Conservation (phyloP, 2,888 invertebrate genomes). For the Hydroisotoma schaefferi region DNA sequence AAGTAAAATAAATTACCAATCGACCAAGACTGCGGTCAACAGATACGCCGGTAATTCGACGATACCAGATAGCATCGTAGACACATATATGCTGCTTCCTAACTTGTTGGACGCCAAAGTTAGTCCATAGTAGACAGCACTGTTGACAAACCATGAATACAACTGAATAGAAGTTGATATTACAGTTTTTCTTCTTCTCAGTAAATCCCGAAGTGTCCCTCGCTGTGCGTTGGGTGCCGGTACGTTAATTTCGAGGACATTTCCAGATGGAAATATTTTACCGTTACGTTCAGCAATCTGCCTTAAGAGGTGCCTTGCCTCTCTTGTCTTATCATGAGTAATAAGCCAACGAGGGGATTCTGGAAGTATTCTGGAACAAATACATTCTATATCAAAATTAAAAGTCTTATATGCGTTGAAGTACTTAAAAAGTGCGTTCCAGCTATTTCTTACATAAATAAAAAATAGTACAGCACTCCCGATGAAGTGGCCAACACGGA, state of each 20-base stretch:
- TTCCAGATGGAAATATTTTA: constrained; percentile 41
- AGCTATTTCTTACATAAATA: constrained; percentile 41
- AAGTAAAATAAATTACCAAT: constrained; percentile 38
- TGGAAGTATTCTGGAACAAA: constrained; percentile 47
- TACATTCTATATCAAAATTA: no score
- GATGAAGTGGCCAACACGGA: constrained; percentile 35
- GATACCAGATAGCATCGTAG: constrained; percentile 49
- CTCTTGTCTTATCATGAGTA: constrained; percentile 40
- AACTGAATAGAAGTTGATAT: constrained; percentile 42
- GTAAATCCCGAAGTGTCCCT: constrained; percentile 28
- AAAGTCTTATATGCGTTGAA: no score
- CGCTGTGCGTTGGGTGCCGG: constrained; percentile 38
- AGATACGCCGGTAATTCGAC: constrained; percentile 50
- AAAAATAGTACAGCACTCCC: constrained; percentile 37
- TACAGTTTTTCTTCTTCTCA: constrained; percentile 25
- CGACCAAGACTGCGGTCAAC: constrained; percentile 45
- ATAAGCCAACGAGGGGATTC: constrained; percentile 49
- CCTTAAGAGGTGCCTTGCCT: constrained; percentile 44
- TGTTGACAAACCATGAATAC: constrained; percentile 48
- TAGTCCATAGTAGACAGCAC: constrained; percentile 50
- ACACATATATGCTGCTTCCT: constrained; percentile 48
- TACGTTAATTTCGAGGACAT: constrained; percentile 38
- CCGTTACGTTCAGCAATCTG: constrained; percentile 43
- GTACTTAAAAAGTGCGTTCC: no score
- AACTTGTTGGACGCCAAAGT: constrained; percentile 49